Evolutionary conservation across 2,797 vertebrate genomes (phyloP).

Genomic region (Tenualosa ilisha): DNA sequence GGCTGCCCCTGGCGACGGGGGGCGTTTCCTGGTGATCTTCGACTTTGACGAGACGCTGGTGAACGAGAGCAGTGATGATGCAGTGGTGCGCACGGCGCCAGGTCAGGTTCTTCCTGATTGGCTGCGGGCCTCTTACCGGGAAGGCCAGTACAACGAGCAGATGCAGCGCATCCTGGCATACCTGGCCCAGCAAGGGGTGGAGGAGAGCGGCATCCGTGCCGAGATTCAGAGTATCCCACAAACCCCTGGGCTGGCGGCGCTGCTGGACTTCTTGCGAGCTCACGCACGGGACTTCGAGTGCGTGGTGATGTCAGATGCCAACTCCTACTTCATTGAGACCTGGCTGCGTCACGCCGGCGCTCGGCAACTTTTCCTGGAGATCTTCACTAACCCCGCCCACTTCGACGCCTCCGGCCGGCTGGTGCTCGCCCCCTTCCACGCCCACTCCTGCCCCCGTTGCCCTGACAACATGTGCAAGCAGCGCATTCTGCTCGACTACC

Average conservation of each 20-base stretch:
- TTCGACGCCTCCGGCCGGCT: constrained; percentile 79
- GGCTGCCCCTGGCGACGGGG: constrained; percentile 52
- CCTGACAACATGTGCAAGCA: constrained; percentile 96
- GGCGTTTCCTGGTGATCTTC: constrained; percentile 82
- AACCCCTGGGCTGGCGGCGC: constrained; percentile 76
- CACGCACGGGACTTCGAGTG: constrained; percentile 82
- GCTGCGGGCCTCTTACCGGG: constrained; percentile 74
- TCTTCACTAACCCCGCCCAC: constrained; percentile 86
- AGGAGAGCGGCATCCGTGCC: constrained; percentile 70
- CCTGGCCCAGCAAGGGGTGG: constrained; percentile 84
- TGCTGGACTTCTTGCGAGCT: constrained; percentile 81
- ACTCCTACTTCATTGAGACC: constrained; percentile 85
- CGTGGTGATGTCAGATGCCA: constrained; percentile 89
- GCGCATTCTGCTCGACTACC: constrained; percentile 83
- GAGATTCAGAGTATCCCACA: constrained; percentile 81
- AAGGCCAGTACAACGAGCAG: constrained; percentile 86
- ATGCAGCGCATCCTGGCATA: constrained; percentile 82
- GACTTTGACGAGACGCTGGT: constrained; percentile 96
- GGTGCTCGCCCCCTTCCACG: constrained; percentile 84
- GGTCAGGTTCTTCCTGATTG: constrained; percentile 78
- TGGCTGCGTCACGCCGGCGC: constrained; percentile 74
- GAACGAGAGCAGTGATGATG: constrained; percentile 88
- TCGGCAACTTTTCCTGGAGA: constrained; percentile 78
- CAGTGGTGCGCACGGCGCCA: constrained; percentile 74
- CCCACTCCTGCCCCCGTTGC: constrained; percentile 83